Conservation (phyloP, 2,113 vertebrate species). For the Chamaea fasciata region DNA sequence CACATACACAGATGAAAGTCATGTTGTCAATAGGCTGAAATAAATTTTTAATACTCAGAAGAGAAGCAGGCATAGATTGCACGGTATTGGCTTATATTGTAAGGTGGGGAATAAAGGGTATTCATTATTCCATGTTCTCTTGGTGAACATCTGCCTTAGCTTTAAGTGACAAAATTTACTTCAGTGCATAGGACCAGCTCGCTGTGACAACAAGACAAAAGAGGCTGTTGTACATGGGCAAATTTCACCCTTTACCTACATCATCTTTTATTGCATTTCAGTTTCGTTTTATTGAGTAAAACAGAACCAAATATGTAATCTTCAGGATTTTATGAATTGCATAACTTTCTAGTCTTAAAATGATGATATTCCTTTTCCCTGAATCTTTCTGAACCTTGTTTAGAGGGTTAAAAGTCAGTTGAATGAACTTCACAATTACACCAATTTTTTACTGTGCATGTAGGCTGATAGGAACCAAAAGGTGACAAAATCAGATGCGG, state of each 20-base stretch:
- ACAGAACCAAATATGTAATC: not conserved
- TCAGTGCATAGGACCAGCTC: not conserved
- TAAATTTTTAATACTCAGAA: not conserved
- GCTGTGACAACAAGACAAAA: not conserved
- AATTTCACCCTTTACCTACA: not conserved
- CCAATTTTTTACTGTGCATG: not conserved
- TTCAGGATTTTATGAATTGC: not conserved
- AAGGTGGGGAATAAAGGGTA: not conserved
- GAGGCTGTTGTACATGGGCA: not conserved
- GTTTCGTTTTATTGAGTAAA: not conserved
- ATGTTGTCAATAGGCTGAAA: not conserved
- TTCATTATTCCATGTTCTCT: not conserved
- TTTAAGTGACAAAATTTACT: not conserved
- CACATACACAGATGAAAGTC: not conserved
- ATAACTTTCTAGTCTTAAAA: not conserved
- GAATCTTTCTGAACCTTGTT: not conserved
- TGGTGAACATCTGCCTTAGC: not conserved
- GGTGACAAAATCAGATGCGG: rapidly evolving
- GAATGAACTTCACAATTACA: not conserved
- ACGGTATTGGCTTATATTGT: not conserved
- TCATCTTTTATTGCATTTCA: not conserved
- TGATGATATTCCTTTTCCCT: not conserved
- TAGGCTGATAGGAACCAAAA: not conserved
- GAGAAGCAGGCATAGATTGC: not conserved
- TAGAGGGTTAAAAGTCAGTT: not conserved